Evolutionary conservation across 2,797 vertebrate species (phyloP), one percentile per base, ranked within the genome.

Genomic region (Eleutherodactylus coqui): DNA sequence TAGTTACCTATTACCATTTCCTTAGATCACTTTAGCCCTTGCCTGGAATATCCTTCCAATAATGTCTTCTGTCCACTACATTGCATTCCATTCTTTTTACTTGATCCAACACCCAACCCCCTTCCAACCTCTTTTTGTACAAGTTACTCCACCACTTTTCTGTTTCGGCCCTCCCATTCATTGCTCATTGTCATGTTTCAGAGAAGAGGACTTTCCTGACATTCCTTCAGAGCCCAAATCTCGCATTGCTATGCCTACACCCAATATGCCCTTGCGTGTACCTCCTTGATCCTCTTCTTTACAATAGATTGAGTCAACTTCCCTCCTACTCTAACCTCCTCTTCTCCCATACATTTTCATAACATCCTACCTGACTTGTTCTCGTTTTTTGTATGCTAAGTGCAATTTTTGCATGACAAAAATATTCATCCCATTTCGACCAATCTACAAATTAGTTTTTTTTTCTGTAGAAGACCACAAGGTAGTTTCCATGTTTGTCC

Each of bases 181-280:
- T 60, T 83, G 38, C 36, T 67, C 53, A 83, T 79, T 87, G 86
- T 78, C 32, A 72, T 83, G 36, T 45, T 79, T 83, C 29, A 36
- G 36, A 41, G 41, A 34, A 43, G 21, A 49, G 34, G 41, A 24
- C 9, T 55, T 76, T 77, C 38, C 82, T 86, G 27, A 69, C 79
- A 38, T 73, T 83, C 73, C 81, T 36, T 79, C 45, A 41, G 7
- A 79, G 43, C 41, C 32, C n/a, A 79, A 87, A 79, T 62, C 51
- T 79, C 70, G 72, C 58, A 83, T 60, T 87, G 38, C 72, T 10
- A 51, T 6, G 79, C 49, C 62, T 24, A 51, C 64, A 62, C 36
- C 85, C 80, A 62, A 55, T 58, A 36, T 70, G 43, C 73, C 24
- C 79, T 86, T 77, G 13, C 53, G 47, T 55, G 51, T 70, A 21